Base-by-base conservation (phyloP, 2,113 vertebrate species). In the Aspidoscelis tigris region DNA sequence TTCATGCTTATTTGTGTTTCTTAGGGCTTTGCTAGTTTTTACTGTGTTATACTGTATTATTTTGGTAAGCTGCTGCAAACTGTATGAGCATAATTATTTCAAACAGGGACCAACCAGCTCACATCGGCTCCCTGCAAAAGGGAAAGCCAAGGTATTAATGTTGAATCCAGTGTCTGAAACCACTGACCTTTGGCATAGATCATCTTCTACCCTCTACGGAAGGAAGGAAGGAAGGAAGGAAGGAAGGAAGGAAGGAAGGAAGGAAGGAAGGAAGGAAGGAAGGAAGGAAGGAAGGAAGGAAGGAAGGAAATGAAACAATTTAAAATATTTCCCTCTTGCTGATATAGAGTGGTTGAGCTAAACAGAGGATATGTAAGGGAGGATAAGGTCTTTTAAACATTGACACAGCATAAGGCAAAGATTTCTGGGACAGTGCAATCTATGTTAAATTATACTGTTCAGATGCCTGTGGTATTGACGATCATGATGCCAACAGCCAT, bases 361-460 rank as follows among this genome's bases (percentile, higher is more conserved):
- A 44, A 43, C 10, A 72, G 66, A 53, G 58, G 14, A 18, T 43
- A 33, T 16, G 74, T 0, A 53, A 20, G 2, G 24, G 39, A 12
- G n/a, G 24, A 12, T 6, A 12, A 75, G 8, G 20, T 24, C 12
- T n/a, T 80, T 80, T 75, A 47, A 47, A 61, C 78, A 71, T 75
- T 75, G 81, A 83, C 47, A 74, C 73, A 47, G 50, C 75, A 41
- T 44, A 69, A 87, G 85, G 65, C 76, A 22, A 41, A 50, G 50
- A 76, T 41, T 65, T 84, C 71, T 69, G 80, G 64, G 47, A 43
- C 7, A 79, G 41, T 71, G 16, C 1, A 18, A 73, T n/a, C 78
- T 11, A 3, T 44, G 33, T 53, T 65, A 33, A 72, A 55, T 33
- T 64, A 21, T 53, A 22, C 2, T 22, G n/a, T 53, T 70, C 71